phyloP scores from a whole-genome alignment of 2,888 invertebrate genomes.

The Sylvicola cinctus region DNA sequence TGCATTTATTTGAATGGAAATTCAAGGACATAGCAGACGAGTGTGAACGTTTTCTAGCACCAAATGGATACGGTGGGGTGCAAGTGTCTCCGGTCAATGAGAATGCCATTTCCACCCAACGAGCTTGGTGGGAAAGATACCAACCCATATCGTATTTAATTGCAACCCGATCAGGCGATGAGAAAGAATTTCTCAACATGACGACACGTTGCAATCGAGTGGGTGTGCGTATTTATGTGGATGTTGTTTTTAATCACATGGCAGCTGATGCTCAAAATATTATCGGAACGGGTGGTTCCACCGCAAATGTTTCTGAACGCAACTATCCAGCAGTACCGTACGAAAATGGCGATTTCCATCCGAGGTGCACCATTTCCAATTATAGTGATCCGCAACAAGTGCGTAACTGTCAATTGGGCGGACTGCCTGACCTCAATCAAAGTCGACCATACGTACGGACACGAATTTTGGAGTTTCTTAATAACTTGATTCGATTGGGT shows the following conservation, averaged over 20 bases:
- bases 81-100: conserved; percentile 45
- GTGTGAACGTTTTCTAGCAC: conserved; percentile 56
- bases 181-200: conserved; percentile 50
- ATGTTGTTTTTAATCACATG: conserved; percentile 62
- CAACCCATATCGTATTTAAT: conserved; percentile 60
- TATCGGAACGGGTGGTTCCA: conserved; percentile 15
- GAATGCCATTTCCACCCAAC: conserved; percentile 29
- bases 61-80: conserved; percentile 50
- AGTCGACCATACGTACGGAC: conserved; percentile 26
- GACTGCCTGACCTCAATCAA: conserved; percentile 31
- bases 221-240: conserved; percentile 57
- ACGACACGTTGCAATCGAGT: conserved; percentile 49
- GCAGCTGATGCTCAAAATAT: conserved; percentile 26
- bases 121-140: conserved; percentile 75
- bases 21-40: conserved; percentile 61
- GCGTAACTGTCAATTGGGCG: conserved; percentile 15
- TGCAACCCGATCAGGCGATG: conserved; percentile 49
- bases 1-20: conserved; percentile 66
- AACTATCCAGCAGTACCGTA: conserved; percentile 36
- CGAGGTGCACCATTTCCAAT: conserved; percentile 24
- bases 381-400: conserved; percentile 33
- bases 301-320: conserved; percentile 26
- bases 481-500: conserved; percentile 29
- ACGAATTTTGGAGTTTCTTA: conserved; percentile 28
- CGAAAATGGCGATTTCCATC: conserved; percentile 32